Conservation (phyloP, 2,113 vertebrate species). For the Hemiscyllium ocellatum region DNA sequence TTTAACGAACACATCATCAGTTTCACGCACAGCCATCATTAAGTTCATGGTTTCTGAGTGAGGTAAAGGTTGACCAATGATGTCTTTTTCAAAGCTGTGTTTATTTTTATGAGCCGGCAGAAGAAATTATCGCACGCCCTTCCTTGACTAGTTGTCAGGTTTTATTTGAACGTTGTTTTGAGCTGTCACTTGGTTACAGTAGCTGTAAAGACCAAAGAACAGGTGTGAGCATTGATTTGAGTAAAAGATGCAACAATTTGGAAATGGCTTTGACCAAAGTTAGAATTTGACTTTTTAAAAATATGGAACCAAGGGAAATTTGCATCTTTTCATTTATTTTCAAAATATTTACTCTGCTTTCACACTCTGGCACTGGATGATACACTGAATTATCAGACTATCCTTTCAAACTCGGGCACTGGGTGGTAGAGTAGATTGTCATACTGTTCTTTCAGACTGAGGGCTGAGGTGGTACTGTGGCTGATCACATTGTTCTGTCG, state of each 20-base stretch:
- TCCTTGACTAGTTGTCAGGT: neutral
- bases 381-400: neutral
- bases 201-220: neutral
- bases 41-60: constrained; percentile 18
- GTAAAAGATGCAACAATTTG: neutral
- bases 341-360: neutral
- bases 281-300: neutral
- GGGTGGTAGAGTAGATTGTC: neutral
- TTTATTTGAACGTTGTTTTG: constrained; percentile 25
- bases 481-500: neutral
- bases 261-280: neutral
- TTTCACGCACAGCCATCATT: neutral
- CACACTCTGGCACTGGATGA: neutral
- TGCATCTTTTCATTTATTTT: neutral
- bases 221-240: neutral
- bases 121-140: neutral
- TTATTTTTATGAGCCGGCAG: constrained; percentile 8
- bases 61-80: constrained; percentile 25
- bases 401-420: neutral
- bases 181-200: constrained; percentile 14
- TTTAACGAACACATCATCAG: neutral
- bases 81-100: neutral
- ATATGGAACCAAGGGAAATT: neutral
- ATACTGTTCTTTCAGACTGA: neutral
- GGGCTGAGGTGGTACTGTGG: neutral